Evolutionary conservation across 2,888 invertebrate genomes (phyloP).

Genomic region (Euspilapteryx auroguttella): DNA sequence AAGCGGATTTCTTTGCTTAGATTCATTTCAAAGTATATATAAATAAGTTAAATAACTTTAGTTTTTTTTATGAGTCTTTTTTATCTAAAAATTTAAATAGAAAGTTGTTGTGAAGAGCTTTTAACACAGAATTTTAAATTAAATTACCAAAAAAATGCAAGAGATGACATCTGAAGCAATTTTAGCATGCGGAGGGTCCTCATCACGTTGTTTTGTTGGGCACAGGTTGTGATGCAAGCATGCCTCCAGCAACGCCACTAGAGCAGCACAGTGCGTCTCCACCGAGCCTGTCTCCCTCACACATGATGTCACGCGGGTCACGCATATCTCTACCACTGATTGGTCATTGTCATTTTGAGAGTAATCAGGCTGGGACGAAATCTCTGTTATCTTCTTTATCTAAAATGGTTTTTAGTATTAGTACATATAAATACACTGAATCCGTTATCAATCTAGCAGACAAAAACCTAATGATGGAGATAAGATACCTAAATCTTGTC

Average conservation of each 20-base stretch:
- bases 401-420: slow-evolving; percentile 28
- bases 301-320: slow-evolving; percentile 87
- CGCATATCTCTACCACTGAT: slow-evolving; percentile 92
- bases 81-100: no score
- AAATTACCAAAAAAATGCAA: slow-evolving; percentile 90
- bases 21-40: no score
- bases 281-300: slow-evolving; percentile 87
- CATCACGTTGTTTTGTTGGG: slow-evolving; percentile 68
- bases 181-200: slow-evolving; percentile 94
- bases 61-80: no score
- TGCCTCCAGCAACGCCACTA: slow-evolving; percentile 83
- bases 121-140: no score
- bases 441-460: no score
- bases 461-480: no score
- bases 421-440: no score
- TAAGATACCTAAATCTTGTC: no score
- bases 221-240: slow-evolving; percentile 88
- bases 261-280: slow-evolving; percentile 80
- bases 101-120: no score
- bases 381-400: slow-evolving; percentile 76
- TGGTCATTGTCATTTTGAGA: slow-evolving; percentile 88
- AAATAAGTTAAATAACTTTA: no score
- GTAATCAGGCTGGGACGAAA: slow-evolving; percentile 82
- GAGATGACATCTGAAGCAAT: slow-evolving; percentile 94
- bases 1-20: no score